These are phyloP conservation scores for Maccullochella peelii DNA, from an alignment of 2,113 vertebrate species.

Conservation along the genomic window DNA sequence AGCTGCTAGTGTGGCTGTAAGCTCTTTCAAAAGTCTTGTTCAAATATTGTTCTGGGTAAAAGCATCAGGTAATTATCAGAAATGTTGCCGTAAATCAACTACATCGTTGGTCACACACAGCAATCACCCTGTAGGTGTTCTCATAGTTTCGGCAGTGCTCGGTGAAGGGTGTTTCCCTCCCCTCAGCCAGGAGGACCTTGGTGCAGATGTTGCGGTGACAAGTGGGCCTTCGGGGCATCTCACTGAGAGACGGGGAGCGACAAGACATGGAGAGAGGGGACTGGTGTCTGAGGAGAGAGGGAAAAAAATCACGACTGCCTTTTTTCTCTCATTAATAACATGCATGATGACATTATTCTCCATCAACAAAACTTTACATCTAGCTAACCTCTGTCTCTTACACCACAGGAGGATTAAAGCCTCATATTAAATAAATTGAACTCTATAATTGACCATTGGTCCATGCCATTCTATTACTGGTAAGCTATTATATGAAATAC, in stretches of 20 bases:
- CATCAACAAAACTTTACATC: neutral
- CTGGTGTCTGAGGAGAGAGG: constrained; percentile 69
- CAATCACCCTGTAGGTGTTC: constrained; percentile 88
- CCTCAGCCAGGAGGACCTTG: constrained; percentile 92
- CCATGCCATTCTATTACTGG: neutral
- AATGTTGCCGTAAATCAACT: neutral
- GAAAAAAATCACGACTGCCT: neutral
- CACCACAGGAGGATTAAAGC: neutral
- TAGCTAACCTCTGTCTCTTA: neutral
- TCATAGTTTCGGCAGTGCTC: constrained; percentile 93
- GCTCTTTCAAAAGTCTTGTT: neutral
- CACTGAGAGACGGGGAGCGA: constrained; percentile 80
- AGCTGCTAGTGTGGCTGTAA: neutral
- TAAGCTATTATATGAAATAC: neutral
- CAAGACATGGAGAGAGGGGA: constrained; percentile 84
- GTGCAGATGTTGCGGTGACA: constrained; percentile 92
- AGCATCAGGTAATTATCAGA: neutral
- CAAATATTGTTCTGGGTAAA: neutral
- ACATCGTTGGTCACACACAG: neutral
- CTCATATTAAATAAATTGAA: neutral
- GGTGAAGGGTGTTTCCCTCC: constrained; percentile 87
- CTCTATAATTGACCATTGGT: neutral
- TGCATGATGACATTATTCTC: neutral
- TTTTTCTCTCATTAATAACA: neutral
- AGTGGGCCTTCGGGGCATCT: constrained; percentile 87